Evolutionary conservation across 2,113 vertebrate species (phyloP), one percentile per base, ranked within the genome.

Genomic region (Phylloscopus trochilus): DNA sequence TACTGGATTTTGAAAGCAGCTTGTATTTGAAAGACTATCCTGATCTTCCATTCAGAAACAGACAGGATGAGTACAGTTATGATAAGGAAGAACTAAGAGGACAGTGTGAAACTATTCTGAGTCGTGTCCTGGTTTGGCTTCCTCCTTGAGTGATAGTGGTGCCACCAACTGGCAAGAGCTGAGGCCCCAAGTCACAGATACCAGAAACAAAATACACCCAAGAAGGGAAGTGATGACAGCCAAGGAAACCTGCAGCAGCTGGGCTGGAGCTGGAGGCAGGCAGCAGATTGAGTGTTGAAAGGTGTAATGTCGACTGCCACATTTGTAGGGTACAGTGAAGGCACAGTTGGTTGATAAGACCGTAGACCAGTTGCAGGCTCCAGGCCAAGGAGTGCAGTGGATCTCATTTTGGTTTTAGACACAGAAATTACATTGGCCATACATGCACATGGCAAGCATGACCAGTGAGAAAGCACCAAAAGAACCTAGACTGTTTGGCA

Each of bases 281-380:
- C 83, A 66, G 58, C 37, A 79, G 77, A 62, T 2, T 56, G 68
- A 66, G 70, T 79, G 87, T 27, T 91, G 91, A 95, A 91, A 95
- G 67, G 28, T 55, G 18, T 46, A 66, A 66, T 2, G 15, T 46
- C 6, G 18, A 9, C 47, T 37, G 44, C 64, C 41, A 10, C 7
- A 2, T 41, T 60, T 47, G 33, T 28, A 35, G 33, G 0, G 0
- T 37, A 19, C 31, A 49, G 58, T 37, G 24, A 63, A 81, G 72
- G 47, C 21, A 16, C 1, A 22, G 43, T 5, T 0, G 3, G 44
- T 6, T 0, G 3, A 9, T 8, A 37, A 70, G 59, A 73, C 55
- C 2, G 0, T 4, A 35, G 47, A 51, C n/a, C 58, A 47, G 44
- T 35, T 60, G 37, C 44, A 60, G 62, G 20, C 59, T 83, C 26